A percentile compares a stretch with the other conserved stretches of the same genome.
Evolutionary conservation across 92 coral and sea anemone species (phyloP).

Genomic region (Actinostola sp.): DNA sequence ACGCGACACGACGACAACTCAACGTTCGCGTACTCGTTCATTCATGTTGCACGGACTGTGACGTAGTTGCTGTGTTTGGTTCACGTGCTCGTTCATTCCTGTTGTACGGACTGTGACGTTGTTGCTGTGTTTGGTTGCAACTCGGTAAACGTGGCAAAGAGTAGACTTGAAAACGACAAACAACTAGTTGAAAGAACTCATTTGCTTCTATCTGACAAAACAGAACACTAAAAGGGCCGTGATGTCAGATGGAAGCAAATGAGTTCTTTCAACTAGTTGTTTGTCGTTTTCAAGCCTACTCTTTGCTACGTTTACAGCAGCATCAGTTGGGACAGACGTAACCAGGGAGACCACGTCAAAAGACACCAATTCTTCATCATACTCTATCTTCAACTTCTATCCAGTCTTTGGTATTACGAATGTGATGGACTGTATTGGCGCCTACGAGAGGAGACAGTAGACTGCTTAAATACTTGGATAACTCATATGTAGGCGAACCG

Average conservation of each 20-base stretch:
- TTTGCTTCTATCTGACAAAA: no score
- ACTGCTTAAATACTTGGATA: constrained; percentile 16
- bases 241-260: constrained; percentile 8
- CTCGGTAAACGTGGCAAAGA: no score
- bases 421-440: constrained; percentile 16
- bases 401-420: constrained; percentile 26
- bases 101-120: no score
- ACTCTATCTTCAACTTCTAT: constrained; percentile 11
- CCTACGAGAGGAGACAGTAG: constrained; percentile 27
- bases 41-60: no score
- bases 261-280: constrained; percentile 1
- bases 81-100: no score
- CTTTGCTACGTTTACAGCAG: background rate
- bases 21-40: no score
- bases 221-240: constrained; percentile 15
- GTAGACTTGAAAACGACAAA: background rate
- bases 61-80: no score
- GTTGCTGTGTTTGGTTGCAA: no score
- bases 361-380: constrained; percentile 26
- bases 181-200: constrained; percentile 1
- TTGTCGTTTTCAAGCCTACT: background rate
- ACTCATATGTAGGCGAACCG: constrained; percentile 21
- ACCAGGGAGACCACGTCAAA: constrained; percentile 17
- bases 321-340: constrained; percentile 12
- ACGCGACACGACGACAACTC: no score